These are phyloP conservation scores for Melipona quadrifasciata DNA, from an alignment of 1,140 invertebrate genomes.

Conservation along the genomic window DNA sequence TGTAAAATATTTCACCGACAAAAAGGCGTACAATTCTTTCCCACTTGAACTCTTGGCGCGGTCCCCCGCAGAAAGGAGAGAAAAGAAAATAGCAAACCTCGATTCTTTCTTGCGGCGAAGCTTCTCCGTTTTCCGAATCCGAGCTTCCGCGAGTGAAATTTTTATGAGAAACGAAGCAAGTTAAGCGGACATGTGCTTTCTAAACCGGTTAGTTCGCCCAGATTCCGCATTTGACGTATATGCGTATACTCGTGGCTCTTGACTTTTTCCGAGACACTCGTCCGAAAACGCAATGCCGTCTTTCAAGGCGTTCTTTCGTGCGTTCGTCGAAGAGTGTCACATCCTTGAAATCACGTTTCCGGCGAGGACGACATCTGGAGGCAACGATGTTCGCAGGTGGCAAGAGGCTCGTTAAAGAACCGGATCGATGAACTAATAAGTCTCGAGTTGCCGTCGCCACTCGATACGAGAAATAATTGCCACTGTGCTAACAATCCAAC, in stretches of 20 bases:
- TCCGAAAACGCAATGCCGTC: not conserved
- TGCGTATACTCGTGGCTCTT: not conserved
- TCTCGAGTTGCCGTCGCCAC: slow-evolving; percentile 39
- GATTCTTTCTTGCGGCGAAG: not conserved
- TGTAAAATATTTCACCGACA: not conserved
- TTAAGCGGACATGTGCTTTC: not conserved
- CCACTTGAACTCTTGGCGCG: not conserved
- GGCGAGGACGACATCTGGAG: not conserved
- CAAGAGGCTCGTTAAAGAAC: slow-evolving; percentile 49
- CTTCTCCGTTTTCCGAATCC: not conserved
- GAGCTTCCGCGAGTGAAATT: not conserved
- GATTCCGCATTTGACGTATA: not conserved
- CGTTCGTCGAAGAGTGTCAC: not conserved
- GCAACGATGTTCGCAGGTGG: not conserved
- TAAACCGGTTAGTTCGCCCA: too few species aligned
- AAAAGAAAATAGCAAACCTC: too few species aligned
- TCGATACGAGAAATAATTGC: slow-evolving; percentile 56
- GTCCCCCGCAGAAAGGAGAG: too few species aligned
- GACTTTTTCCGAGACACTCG: not conserved
- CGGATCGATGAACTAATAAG: slow-evolving; percentile 55
- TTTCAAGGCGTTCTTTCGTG: too few species aligned
- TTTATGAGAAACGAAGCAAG: not conserved
- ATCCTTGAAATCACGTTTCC: not conserved
- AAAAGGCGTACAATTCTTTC: not conserved
- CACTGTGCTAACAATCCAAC: slow-evolving; percentile 35